Evolutionary conservation across 1,140 invertebrate genomes (phyloP).

Genomic region (Bombyx mori): ASM3026992v2 NC_085115.1:8793501-8794000

Average conservation of each 20-base stretch:
- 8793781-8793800: constrained; percentile 98
- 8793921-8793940: constrained; percentile 90
- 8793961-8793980: constrained; percentile 83
- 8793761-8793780: constrained; percentile 96
- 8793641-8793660: constrained; percentile 98
- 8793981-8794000: constrained; percentile 86
- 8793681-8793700: constrained; percentile 98
- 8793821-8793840: constrained; percentile 98
- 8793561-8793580: constrained; percentile 95
- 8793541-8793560: constrained; percentile 97
- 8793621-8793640: constrained; percentile 99
- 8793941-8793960: constrained; percentile 81
- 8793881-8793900: constrained; percentile 96
- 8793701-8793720: constrained; percentile 92
- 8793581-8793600: constrained; percentile 97
- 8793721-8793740: constrained; percentile 99
- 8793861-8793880: constrained; percentile 97
- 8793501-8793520: constrained; percentile 94
- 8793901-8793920: constrained; percentile 93
- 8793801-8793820: constrained; percentile 96
- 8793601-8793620: constrained; percentile 99
- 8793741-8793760: constrained; percentile 97
- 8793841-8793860: constrained; percentile 98
- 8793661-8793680: constrained; percentile 99
- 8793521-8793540: constrained; percentile 95